Percentiles rank a stretch among this genome's conserved stretches.
These are phyloP conservation scores for Geophilus truncorum DNA, from an alignment of 2,888 invertebrate species.

Conservation along the genomic window DNA sequence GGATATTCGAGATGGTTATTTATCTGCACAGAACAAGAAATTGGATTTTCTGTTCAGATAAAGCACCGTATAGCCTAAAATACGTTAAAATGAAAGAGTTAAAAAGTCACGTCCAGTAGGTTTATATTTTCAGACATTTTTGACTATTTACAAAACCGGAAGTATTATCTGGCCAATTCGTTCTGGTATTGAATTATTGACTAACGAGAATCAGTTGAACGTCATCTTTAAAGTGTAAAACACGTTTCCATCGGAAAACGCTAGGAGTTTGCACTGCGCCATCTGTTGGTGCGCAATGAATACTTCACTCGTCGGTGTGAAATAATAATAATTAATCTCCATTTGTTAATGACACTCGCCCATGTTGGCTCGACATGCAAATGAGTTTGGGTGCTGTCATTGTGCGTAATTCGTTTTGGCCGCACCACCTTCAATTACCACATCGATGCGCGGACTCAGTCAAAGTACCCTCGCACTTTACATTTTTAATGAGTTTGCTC, in stretches of 20 bases:
- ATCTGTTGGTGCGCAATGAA: background rate
- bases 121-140: too few relatives aligned
- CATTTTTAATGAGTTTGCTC: background rate
- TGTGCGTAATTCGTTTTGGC: background rate
- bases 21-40: too few relatives aligned
- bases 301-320: background rate
- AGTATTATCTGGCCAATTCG: too few relatives aligned
- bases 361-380: background rate
- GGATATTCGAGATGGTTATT: too few relatives aligned
- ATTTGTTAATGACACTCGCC: background rate
- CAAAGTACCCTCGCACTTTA: background rate
- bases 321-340: background rate
- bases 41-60: too few relatives aligned
- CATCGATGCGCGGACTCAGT: background rate
- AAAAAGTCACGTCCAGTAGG: too few relatives aligned
- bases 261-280: background rate
- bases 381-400: background rate
- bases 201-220: background rate
- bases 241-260: background rate
- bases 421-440: background rate
- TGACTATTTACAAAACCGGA: too few relatives aligned
- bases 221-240: background rate
- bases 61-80: too few relatives aligned
- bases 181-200: background rate
- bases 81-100: too few relatives aligned